These are phyloP conservation scores for Dipodomys merriami DNA, from an alignment of 2,113 vertebrate genomes.

Conservation along the genomic window DNA sequence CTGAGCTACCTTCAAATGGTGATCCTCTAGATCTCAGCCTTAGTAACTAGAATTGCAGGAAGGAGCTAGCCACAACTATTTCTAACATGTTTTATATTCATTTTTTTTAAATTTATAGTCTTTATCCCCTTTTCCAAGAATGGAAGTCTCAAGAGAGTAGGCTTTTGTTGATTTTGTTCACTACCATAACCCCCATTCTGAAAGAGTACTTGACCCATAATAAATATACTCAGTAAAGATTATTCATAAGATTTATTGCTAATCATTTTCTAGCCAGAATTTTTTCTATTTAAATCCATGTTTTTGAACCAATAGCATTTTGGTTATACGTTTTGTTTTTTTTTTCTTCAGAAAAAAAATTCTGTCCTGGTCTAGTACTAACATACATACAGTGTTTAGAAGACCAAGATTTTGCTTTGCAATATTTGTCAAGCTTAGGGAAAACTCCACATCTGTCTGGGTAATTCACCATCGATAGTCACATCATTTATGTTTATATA, in stretches of 20 bases:
- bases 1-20: too few species aligned
- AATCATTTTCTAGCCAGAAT: neutral
- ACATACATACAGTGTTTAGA: neutral
- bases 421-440: neutral
- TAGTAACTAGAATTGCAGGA: too few species aligned
- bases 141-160: neutral
- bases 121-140: neutral
- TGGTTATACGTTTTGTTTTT: neutral
- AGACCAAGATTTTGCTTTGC: neutral
- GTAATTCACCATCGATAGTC: slow-evolving; percentile 48
- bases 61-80: too few species aligned
- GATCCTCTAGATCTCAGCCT: too few species aligned
- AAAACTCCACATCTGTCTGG: slow-evolving; percentile 1
- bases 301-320: neutral
- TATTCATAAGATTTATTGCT: neutral
- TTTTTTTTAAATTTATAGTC: neutral
- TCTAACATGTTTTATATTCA: neutral
- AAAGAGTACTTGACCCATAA: neutral
- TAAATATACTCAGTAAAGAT: neutral
- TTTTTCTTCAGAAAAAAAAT: neutral
- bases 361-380: neutral
- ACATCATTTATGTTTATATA: slow-evolving; percentile 27
- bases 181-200: neutral
- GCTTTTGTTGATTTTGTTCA: neutral
- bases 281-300: slow-evolving; percentile 35